Conservation (phyloP, 2,113 vertebrate genomes). For the Archilochus colubris region DNA sequence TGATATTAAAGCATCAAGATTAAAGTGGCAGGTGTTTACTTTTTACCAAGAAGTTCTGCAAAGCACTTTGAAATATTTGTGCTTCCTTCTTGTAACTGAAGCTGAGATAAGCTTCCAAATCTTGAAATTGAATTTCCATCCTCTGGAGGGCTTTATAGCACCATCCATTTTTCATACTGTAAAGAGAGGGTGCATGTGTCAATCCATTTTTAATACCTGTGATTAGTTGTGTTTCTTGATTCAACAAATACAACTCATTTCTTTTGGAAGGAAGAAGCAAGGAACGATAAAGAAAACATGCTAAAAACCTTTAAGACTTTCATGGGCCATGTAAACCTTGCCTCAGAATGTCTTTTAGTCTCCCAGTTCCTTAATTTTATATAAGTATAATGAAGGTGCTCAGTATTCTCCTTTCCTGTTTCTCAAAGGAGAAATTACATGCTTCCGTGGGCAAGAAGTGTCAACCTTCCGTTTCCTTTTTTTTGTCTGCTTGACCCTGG, state of each 20-base stretch:
- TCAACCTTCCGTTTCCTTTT: not conserved
- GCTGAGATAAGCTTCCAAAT: not conserved
- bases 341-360: not conserved
- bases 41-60: not conserved
- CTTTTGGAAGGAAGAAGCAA: not conserved
- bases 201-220: constrained; percentile 14
- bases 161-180: not conserved
- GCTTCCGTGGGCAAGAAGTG: not conserved
- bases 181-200: not conserved
- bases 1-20: constrained; percentile 12
- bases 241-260: not conserved
- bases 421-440: not conserved
- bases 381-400: not conserved
- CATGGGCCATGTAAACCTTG: not conserved
- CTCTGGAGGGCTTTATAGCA: not conserved
- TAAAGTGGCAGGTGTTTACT: constrained; percentile 12
- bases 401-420: not conserved
- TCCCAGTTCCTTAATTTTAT: not conserved
- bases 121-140: not conserved
- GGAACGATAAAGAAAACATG: not conserved
- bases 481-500: not conserved
- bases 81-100: not conserved
- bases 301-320: not conserved
- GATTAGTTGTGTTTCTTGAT: constrained; percentile 21
- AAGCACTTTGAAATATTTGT: constrained; percentile 28